These are phyloP conservation scores for Mercenaria mercenaria DNA, from an alignment of 1,140 invertebrate genomes.

Conservation along the genomic window DNA sequence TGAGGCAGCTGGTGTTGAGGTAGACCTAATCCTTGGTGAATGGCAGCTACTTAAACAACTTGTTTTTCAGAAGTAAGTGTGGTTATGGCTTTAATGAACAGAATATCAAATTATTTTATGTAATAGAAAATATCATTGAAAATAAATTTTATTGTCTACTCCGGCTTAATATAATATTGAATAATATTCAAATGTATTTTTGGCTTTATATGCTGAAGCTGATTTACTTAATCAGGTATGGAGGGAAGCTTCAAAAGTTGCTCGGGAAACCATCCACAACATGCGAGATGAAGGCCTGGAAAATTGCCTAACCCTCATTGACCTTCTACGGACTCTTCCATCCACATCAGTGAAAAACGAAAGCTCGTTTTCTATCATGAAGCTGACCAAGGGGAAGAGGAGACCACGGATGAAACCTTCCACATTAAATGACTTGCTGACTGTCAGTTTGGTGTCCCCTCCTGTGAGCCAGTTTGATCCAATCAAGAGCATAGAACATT, in stretches of 20 bases:
- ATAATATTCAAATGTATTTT: not conserved
- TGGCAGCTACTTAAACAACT: slow-evolving; percentile 36
- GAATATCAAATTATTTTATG: not conserved
- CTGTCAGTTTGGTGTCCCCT: not conserved
- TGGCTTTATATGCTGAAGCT: not conserved
- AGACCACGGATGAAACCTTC: not conserved
- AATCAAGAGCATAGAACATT: not conserved
- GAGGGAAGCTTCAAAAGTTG: not conserved
- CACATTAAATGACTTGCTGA: slow-evolving; percentile 26
- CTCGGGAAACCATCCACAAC: not conserved
- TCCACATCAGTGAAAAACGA: slow-evolving; percentile 44
- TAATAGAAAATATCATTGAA: too few species aligned
- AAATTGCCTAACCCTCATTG: slow-evolving; percentile 6
- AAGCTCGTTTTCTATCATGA: slow-evolving; percentile 38
- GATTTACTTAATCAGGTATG: not conserved
- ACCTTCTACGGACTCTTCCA: slow-evolving; percentile 11
- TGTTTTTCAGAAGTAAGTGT: slow-evolving; percentile 37
- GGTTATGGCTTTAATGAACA: not conserved
- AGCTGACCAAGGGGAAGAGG: slow-evolving; percentile 21
- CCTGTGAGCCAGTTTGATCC: slow-evolving; percentile 15
- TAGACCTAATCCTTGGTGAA: slow-evolving; percentile 34
- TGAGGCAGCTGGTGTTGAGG: slow-evolving; percentile 18
- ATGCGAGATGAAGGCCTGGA: not conserved
- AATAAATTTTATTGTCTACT: too few species aligned
- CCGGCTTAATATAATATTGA: too few species aligned